Conservation (phyloP, 1,140 invertebrate species). For the Zaprionus tsacasi region DNA sequence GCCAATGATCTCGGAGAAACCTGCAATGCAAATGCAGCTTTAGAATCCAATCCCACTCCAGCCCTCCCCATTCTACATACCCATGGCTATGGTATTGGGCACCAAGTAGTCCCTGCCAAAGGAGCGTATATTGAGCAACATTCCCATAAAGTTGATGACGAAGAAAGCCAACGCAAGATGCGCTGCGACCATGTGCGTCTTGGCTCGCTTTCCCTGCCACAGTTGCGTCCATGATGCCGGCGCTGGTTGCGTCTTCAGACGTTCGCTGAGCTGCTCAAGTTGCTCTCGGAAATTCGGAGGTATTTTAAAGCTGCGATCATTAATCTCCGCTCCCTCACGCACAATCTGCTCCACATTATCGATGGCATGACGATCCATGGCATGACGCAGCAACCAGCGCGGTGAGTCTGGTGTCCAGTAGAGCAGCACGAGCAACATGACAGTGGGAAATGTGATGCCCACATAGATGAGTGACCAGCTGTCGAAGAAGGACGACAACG, state of each 20-base stretch:
- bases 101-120: constrained; percentile 83
- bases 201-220: constrained; percentile 72
- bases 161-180: constrained; percentile 79
- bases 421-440: constrained; percentile 80
- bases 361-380: constrained; percentile 61
- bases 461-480: constrained; percentile 84
- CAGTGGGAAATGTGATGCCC: constrained; percentile 83
- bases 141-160: constrained; percentile 84
- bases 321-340: constrained; percentile 75
- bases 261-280: constrained; percentile 69
- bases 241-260: constrained; percentile 58
- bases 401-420: constrained; percentile 84
- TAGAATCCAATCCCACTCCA: too few species aligned
- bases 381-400: constrained; percentile 82
- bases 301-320: constrained; percentile 78
- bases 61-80: constrained; percentile 48
- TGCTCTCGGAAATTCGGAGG: constrained; percentile 76
- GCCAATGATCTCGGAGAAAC: constrained; percentile 79
- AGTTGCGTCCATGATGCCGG: constrained; percentile 71
- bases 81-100: constrained; percentile 84
- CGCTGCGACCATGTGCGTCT: constrained; percentile 75
- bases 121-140: constrained; percentile 83
- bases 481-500: constrained; percentile 79
- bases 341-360: constrained; percentile 74
- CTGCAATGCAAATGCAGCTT: constrained; percentile 26